Conservation (phyloP, 2,888 invertebrate species). For the Pherbina coryleti region DNA sequence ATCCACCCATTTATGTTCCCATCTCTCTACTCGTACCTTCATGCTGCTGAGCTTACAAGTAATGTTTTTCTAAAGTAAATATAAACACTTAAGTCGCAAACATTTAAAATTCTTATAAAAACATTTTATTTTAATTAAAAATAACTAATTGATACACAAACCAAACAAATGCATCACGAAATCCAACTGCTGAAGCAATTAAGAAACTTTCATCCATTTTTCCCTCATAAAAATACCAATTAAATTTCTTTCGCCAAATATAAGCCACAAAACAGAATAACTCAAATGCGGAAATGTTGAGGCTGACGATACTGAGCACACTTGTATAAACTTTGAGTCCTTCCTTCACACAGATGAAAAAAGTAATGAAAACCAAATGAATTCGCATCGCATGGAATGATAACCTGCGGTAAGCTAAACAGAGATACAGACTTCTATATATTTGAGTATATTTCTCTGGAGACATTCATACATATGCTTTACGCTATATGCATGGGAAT, state of each 20-base stretch:
- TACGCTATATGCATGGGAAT: no score
- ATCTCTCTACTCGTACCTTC: no score
- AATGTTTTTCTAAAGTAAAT: no score
- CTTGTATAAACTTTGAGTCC: conserved; percentile 16
- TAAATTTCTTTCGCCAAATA: conserved; percentile 15
- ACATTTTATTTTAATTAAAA: no score
- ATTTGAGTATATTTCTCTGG: neutral
- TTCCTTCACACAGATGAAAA: neutral
- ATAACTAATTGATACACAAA: no score
- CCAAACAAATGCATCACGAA: no score
- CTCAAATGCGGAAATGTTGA: conserved; percentile 9
- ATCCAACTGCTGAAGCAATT: no score
- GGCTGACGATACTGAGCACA: neutral
- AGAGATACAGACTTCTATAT: neutral
- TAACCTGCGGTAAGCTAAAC: conserved; percentile 21
- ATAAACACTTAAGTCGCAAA: no score
- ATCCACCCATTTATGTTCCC: neutral
- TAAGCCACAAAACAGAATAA: neutral
- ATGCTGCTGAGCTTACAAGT: no score
- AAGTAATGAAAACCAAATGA: conserved; percentile 5
- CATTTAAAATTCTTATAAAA: no score
- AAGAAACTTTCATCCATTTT: no score
- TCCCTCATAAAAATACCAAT: conserved; percentile 11
- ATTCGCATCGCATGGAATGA: conserved; percentile 20
- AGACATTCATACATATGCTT: neutral